Percentiles rank a stretch among this genome's conserved stretches.
These are phyloP conservation scores for Nomada hirtipes DNA, from an alignment of 2,888 invertebrate species.

Conservation along the genomic window DNA sequence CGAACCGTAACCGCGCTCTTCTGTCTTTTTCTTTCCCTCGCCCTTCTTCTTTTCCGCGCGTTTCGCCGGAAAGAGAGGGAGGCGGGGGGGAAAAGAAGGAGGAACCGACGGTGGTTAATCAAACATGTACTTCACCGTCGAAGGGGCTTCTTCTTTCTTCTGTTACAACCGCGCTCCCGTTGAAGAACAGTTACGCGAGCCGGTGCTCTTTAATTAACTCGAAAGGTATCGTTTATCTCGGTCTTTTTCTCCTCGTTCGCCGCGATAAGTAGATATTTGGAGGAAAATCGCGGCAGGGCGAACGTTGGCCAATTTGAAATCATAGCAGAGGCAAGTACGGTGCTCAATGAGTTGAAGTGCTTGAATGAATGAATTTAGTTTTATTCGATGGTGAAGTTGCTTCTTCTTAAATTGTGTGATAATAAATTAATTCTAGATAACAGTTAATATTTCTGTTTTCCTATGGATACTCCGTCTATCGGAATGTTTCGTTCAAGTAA, in stretches of 20 bases:
- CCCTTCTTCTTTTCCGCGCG: too few species aligned
- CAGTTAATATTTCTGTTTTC: too few species aligned
- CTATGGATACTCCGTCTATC: too few species aligned
- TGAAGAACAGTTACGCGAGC: slow-evolving; percentile 51
- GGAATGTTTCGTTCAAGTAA: too few species aligned
- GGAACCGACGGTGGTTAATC: slow-evolving; percentile 49
- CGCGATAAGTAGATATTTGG: neutral
- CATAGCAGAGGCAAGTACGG: neutral
- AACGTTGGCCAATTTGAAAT: neutral
- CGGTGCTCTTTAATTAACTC: slow-evolving; percentile 33
- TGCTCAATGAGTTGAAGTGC: too few species aligned
- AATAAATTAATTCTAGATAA: too few species aligned
- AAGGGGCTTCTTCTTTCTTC: slow-evolving; percentile 63
- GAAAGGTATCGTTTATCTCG: slow-evolving; percentile 43
- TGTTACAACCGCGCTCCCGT: slow-evolving; percentile 50
- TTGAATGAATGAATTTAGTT: neutral
- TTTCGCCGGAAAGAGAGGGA: neutral
- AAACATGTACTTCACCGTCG: slow-evolving; percentile 51
- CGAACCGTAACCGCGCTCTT: neutral
- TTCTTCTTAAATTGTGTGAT: too few species aligned
- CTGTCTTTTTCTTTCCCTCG: too few species aligned
- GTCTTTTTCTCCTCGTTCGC: neutral
- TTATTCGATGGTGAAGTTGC: too few species aligned
- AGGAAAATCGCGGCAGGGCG: neutral
- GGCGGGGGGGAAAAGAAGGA: neutral